phyloP scores from a whole-genome alignment of 2,113 vertebrate genomes.

The Corythoichthys intestinalis region DNA sequence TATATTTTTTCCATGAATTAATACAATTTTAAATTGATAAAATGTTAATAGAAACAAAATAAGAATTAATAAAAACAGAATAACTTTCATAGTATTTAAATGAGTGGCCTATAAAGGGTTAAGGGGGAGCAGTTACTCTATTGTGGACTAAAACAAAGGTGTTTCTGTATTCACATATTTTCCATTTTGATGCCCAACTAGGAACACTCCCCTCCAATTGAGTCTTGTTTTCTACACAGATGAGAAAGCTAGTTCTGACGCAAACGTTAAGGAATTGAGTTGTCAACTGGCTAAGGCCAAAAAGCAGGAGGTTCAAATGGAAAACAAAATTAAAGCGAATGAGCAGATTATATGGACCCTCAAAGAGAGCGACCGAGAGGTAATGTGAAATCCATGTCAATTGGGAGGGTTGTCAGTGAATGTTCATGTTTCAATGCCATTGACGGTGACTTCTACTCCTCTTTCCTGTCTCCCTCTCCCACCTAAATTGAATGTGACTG shows the following conservation, averaged over 20 bases:
- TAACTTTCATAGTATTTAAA: too few species aligned
- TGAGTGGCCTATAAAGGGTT: too few species aligned
- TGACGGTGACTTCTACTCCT: too few species aligned
- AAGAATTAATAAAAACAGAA: too few species aligned
- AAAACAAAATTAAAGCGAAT: conserved; percentile 79
- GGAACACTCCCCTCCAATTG: background rate
- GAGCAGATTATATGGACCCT: conserved; percentile 81
- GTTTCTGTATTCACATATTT: background rate
- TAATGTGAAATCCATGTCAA: conserved; percentile 21
- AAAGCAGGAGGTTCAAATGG: conserved; percentile 80
- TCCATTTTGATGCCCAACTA: background rate
- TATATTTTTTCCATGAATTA: too few species aligned
- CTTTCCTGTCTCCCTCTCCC: too few species aligned
- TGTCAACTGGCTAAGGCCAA: conserved; percentile 79
- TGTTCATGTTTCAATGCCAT: too few species aligned
- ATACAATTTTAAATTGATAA: too few species aligned
- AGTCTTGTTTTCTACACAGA: conserved; percentile 62
- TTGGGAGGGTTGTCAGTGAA: background rate
- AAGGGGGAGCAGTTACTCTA: background rate
- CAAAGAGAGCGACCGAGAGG: conserved; percentile 82
- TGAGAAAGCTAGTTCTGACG: conserved; percentile 85
- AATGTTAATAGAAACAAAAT: too few species aligned
- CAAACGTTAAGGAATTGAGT: conserved; percentile 84
- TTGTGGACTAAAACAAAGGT: background rate
- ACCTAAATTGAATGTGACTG: too few species aligned